These are phyloP conservation scores for Chalcis sispes DNA, from an alignment of 2,888 invertebrate species.

Conservation along the genomic window DNA sequence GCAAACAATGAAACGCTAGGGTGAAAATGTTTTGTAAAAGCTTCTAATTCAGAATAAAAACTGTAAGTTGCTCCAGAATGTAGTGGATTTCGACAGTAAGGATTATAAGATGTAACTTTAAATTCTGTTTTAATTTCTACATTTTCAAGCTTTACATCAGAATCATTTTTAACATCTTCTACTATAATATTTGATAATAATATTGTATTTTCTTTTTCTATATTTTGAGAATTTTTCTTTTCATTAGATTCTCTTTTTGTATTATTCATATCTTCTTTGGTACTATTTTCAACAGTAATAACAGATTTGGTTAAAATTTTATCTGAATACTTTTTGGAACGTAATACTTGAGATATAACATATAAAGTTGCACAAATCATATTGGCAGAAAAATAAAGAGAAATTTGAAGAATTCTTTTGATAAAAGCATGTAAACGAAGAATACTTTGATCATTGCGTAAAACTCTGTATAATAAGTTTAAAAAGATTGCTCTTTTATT, in stretches of 20 bases:
- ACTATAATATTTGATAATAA: conserved; percentile 56
- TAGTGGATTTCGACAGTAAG: conserved; percentile 88
- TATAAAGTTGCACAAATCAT: conserved; percentile 90
- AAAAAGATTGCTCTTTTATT: conserved; percentile 88
- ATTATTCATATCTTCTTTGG: conserved; percentile 38
- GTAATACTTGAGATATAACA: conserved; percentile 82
- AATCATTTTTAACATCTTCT: conserved; percentile 22
- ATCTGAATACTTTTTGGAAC: conserved; percentile 62
- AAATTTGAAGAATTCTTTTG: conserved; percentile 87
- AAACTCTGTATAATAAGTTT: conserved; percentile 90
- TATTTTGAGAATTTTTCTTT: conserved; percentile 33
- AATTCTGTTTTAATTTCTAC: conserved; percentile 62
- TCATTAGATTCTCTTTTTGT: conserved; percentile 29
- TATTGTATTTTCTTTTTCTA: conserved; percentile 46
- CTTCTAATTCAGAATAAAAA: conserved; percentile 85
- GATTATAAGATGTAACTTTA: conserved; percentile 79
- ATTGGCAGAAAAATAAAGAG: conserved; percentile 84
- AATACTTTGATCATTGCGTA: conserved; percentile 86
- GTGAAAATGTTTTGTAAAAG: conserved; percentile 88
- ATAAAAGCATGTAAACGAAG: conserved; percentile 88
- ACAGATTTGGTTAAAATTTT: conserved; percentile 59
- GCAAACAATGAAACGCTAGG: conserved; percentile 95
- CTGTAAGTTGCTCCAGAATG: conserved; percentile 87
- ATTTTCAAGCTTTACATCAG: conserved; percentile 48
- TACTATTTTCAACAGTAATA: conserved; percentile 56